A percentile compares a stretch with the other conserved stretches of the same genome.
Evolutionary conservation across 2,113 vertebrate species (phyloP).

Genomic region (Malurus elegans): DNA sequence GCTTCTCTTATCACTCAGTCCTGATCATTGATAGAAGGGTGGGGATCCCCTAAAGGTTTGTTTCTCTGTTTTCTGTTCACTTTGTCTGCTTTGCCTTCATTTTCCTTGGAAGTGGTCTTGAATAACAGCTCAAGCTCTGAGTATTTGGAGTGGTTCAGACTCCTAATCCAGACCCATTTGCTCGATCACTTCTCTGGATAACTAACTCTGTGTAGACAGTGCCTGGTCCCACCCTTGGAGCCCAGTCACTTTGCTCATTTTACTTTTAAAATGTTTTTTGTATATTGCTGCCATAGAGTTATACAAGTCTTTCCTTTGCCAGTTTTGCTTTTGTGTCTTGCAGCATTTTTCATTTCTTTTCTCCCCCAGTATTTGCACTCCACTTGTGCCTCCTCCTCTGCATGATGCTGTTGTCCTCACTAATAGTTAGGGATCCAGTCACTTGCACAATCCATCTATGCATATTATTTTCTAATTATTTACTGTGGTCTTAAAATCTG

Average conservation of each 20-base stretch:
- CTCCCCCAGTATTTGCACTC: neutral
- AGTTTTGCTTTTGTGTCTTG: neutral
- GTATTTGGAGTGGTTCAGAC: neutral
- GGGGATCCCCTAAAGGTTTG: constrained; percentile 14
- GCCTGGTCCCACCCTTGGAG: neutral
- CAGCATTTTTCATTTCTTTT: neutral
- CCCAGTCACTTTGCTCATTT: neutral
- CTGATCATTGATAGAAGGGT: neutral
- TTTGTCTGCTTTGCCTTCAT: neutral
- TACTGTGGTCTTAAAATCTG: neutral
- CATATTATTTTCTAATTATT: neutral
- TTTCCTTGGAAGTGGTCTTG: neutral
- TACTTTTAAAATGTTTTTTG: neutral
- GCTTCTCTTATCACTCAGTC: neutral
- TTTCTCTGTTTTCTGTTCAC: neutral
- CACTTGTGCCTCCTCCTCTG: neutral
- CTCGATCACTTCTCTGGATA: neutral
- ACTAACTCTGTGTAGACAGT: accelerated
- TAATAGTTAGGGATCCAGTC: neutral
- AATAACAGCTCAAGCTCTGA: accelerated
- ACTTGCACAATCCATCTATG: neutral
- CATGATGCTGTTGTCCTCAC: neutral
- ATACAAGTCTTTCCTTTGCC: neutral
- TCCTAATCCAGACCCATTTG: neutral
- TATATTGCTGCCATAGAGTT: neutral